Conservation (phyloP, 2,888 invertebrate genomes). For the Alviniconcha strummeri region DNA sequence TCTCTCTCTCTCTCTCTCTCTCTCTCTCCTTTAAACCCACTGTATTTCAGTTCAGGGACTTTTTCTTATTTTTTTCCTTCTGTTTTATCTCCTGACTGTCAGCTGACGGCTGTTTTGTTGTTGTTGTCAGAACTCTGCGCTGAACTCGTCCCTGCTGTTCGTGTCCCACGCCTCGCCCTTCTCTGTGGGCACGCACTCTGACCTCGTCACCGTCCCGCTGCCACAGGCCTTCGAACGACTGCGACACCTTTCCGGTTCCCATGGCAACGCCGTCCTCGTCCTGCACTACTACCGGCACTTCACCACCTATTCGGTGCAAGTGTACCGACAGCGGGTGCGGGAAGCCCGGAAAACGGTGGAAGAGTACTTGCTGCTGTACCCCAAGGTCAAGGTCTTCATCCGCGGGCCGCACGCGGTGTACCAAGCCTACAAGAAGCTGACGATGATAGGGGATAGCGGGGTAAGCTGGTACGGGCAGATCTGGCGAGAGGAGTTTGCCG, state of each 20-base stretch:
- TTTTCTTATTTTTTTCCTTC: no score
- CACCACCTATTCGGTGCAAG: background rate
- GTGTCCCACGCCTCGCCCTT: constrained; percentile 6
- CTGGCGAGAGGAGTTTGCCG: constrained; percentile 4
- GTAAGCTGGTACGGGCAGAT: background rate
- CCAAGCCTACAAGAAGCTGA: background rate
- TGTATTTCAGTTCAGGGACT: no score
- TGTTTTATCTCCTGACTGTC: no score
- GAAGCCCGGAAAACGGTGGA: constrained; percentile 1
- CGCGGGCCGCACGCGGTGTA: constrained; percentile 15
- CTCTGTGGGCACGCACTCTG: background rate
- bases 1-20: no score
- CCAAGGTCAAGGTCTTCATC: background rate
- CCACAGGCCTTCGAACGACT: background rate
- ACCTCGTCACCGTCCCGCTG: background rate
- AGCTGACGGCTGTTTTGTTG: background rate
- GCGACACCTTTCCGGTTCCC: background rate
- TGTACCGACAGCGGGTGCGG: background rate
- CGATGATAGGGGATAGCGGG: background rate
- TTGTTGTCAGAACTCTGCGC: background rate
- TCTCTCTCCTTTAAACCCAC: no score
- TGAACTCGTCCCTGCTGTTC: background rate
- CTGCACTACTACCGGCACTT: background rate
- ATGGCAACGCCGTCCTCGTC: background rate
- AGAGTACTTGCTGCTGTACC: background rate